Conservation (phyloP, 2,113 vertebrate species). For the Rafetus swinhoei region DNA sequence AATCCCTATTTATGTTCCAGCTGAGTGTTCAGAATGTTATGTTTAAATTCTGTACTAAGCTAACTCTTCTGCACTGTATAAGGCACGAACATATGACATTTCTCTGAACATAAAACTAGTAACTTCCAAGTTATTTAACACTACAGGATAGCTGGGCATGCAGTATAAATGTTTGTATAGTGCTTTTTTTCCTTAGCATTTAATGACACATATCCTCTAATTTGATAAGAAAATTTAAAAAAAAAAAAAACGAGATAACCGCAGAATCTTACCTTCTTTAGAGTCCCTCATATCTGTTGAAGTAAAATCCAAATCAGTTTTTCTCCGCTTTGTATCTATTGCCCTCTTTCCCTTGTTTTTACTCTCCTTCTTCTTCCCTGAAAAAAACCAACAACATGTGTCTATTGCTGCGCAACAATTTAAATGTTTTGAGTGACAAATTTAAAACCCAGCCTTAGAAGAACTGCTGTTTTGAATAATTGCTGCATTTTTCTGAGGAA, state of each 20-base stretch:
- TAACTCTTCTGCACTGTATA: not conserved
- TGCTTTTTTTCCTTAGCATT: not conserved
- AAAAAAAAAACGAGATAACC: not conserved
- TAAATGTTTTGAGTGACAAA: not conserved
- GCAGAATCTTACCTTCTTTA: constrained; percentile 81
- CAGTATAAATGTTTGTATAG: not conserved
- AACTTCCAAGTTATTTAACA: not conserved
- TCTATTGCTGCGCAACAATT: not conserved
- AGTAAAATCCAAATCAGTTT: constrained; percentile 72
- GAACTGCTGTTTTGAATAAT: not conserved
- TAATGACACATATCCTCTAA: not conserved
- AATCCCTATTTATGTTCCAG: not conserved
- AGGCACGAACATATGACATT: accelerated
- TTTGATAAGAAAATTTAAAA: not conserved
- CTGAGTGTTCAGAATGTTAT: not conserved
- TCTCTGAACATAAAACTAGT: not conserved
- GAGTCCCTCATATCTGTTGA: constrained; percentile 90
- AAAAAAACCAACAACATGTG: not conserved
- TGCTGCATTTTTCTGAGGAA: constrained; percentile 34
- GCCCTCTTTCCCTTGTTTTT: constrained; percentile 78
- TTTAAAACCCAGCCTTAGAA: constrained; percentile 6
- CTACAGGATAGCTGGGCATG: not conserved
- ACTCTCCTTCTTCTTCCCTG: constrained; percentile 84
- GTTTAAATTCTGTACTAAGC: not conserved
- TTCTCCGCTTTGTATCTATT: constrained; percentile 73